Base-by-base conservation (phyloP, 2,888 invertebrate genomes). In the Melangyna quadrimaculata region DNA sequence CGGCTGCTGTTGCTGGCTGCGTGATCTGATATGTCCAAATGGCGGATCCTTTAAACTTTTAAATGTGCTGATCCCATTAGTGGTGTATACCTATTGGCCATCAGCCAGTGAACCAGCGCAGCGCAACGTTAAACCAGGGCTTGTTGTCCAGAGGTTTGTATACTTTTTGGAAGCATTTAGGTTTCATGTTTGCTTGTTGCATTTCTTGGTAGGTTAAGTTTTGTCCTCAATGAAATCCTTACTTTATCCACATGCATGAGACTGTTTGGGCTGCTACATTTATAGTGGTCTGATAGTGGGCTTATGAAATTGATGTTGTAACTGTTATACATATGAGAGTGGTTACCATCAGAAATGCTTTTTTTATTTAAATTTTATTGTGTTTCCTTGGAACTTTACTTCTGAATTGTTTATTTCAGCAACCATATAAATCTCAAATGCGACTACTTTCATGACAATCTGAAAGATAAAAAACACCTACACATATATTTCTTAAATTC, bases 11-110 rank as follows among this genome's bases (percentile, higher is more conserved):
- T 61, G 72, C 40, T n/a, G 17, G 22, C 78, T 79, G 84, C 77
- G 77, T 86, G 81, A 86, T 77, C 40, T 77, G 69, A 86, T 77
- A 48, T 77, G 69, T 71, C 72, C 77, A 69, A 67, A 48, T 32
- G 75, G 77, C 29, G 77, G 59, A 57, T 72, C 69, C 74, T 81
- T 81, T 77, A 57, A 81, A 51, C 57, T 65, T 65, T 19, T 48
- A 22, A 19, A 53, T 14, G 37, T 69, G 73, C 17, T 51, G 81
- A 72, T 69, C 14, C 72, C 82, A 82, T 82, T 82, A 82, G 72
- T 67, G 32, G 35, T 65, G n/a, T n/a, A n/a, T n/a, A n/a, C n/a
- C n/a, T n/a, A 29, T 27, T 55, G 67, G 48, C 43, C 24, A n/a
- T n/a, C n/a, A 8, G 14, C 7, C 12, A 48, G 9, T 3, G 9